phyloP scores from a whole-genome alignment of 2,113 vertebrate genomes.

The Ovis aries region ARS-UI_Ramb_v3.0 NC_056056.1:105367501-105368000 shows the following conservation, averaged over 20 bases:
- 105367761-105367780: too few relatives aligned
- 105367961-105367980: background rate
- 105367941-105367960: background rate
- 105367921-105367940: background rate
- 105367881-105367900: too few relatives aligned
- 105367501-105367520: background rate
- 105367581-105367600: background rate
- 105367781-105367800: too few relatives aligned
- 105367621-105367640: background rate
- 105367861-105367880: too few relatives aligned
- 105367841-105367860: too few relatives aligned
- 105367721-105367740: background rate
- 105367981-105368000: background rate
- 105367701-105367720: background rate
- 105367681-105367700: background rate
- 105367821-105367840: too few relatives aligned
- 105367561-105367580: background rate
- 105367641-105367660: background rate
- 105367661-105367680: background rate
- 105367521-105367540: background rate
- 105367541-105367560: background rate
- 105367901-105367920: background rate
- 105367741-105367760: too few relatives aligned
- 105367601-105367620: background rate
- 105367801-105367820: too few relatives aligned